Evolutionary conservation across 2,888 invertebrate species (phyloP), one percentile per base, ranked within the genome.

Genomic region (Ischnura elegans): DNA sequence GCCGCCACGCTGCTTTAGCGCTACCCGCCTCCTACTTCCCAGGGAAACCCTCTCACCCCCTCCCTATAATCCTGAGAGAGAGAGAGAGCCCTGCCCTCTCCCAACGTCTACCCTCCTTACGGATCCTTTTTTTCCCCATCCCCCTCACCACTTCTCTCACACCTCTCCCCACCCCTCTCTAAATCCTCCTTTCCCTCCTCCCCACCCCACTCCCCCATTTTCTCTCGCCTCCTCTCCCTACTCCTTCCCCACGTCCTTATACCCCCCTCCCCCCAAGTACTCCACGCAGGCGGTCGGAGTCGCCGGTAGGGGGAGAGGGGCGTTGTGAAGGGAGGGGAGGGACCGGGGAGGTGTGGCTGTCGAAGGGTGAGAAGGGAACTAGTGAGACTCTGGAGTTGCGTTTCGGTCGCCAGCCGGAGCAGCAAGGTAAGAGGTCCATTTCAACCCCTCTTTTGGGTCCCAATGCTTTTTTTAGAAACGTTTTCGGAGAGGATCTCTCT

Each of bases 221-320:
- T 25, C 87, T 25, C 51, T 25, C 36, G 36, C 55, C 36, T 25
- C 85, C 25, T 36, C 43, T 10, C 55, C 42, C 42, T 43, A 16
- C 42, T n/a, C 76, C 43, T 55, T 43, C 25, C 55, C n/a, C 45
- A 19, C 10, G 46, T 25, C 87, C 36, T 43, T 21, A 13, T 25
- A 21, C 61, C 90, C 61, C 42, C 43, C 90, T 36, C 45, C 51
- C 16, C 90, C 66, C 61, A 61, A 66, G 21, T 66, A 90, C 45
- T 90, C 90, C 90, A 90, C 90, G 90, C 90, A 90, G 90, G 90
- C 90, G 90, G 90, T 42, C 43, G 90, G 90, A 61, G 90, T 61
- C 42, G 90, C 4, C 87, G 51, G 45, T 4, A 29, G 87, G 36
- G 8, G 45, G n/a, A 46, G 76, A 6, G 36, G 36, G 61, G 36